Percentiles rank a stretch among this genome's conserved stretches.
These are phyloP conservation scores for Punctoribates punctum DNA, from an alignment of 2,888 invertebrate species.

Conservation along the genomic window DNA sequence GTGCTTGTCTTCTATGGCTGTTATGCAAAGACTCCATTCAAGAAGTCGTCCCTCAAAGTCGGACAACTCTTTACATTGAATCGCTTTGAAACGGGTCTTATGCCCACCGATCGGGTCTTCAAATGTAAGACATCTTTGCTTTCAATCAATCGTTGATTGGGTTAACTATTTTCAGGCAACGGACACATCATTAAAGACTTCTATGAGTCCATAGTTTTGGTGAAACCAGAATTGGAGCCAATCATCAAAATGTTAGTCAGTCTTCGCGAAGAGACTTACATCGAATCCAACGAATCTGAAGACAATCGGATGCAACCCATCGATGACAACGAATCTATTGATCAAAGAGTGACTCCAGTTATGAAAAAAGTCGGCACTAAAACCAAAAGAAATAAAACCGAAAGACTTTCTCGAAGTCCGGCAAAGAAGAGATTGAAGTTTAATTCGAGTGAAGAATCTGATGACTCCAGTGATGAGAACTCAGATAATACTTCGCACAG, in stretches of 20 bases:
- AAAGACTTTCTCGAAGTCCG: background rate
- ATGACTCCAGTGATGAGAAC: background rate
- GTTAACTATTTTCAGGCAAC: background rate
- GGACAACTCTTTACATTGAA: conserved; percentile 7
- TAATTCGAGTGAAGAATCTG: background rate
- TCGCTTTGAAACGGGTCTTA: background rate
- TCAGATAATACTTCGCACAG: background rate
- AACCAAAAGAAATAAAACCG: background rate
- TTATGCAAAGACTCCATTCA: conserved; percentile 28
- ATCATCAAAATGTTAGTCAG: conserved; percentile 31
- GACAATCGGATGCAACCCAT: background rate
- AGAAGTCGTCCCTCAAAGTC: conserved; percentile 20
- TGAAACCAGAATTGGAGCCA: conserved; percentile 2
- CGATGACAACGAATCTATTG: background rate
- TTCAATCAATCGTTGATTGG: background rate
- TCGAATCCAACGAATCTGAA: conserved; percentile 4
- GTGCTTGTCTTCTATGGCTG: conserved; percentile 16
- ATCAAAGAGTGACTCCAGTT: background rate
- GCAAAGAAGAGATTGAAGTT: conserved; percentile 6
- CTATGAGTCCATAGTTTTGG: conserved; percentile 8
- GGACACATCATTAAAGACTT: background rate
- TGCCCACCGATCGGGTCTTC: conserved; percentile 20
- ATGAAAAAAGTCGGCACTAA: background rate
- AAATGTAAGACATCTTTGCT: background rate
- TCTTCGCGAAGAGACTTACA: conserved; percentile 28